Conservation (phyloP, 2,888 invertebrate species). For the Sialis fuliginosa region DNA sequence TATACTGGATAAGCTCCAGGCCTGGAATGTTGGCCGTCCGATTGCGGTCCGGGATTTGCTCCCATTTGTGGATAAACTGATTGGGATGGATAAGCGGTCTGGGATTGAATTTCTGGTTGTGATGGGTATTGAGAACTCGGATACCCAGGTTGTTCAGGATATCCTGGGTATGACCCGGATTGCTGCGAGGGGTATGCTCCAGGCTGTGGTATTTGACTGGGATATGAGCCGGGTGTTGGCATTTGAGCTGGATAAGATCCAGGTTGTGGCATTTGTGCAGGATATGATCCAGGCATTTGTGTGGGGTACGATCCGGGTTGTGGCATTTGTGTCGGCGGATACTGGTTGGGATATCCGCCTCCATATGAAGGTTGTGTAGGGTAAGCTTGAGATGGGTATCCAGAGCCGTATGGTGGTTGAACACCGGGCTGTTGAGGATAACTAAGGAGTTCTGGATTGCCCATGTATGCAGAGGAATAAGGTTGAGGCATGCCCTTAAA, state of each 20-base stretch:
- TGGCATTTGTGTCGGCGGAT: slow-evolving; percentile 11
- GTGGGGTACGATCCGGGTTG: not conserved
- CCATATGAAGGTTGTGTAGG: slow-evolving; percentile 9
- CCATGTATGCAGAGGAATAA: slow-evolving; percentile 26
- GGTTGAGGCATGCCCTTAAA: slow-evolving; percentile 12
- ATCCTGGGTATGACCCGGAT: not conserved
- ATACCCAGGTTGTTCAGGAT: not conserved
- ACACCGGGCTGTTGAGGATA: slow-evolving; percentile 9
- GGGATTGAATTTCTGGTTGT: not conserved
- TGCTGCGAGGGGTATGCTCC: not conserved
- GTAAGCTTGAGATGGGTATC: slow-evolving; percentile 23
- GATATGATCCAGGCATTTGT: slow-evolving; percentile 4
- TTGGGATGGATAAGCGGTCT: too few species aligned
- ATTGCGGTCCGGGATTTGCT: too few species aligned
- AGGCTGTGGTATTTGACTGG: slow-evolving; percentile 3
- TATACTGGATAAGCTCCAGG: slow-evolving; percentile 1
- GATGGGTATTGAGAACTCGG: not conserved
- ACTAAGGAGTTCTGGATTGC: slow-evolving; percentile 16
- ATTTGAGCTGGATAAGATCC: slow-evolving; percentile 4
- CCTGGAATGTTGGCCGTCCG: not conserved
- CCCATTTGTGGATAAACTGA: too few species aligned
- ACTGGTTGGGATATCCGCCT: slow-evolving; percentile 8
- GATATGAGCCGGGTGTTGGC: not conserved
- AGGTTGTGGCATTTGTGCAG: slow-evolving; percentile 6
- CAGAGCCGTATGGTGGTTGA: slow-evolving; percentile 21